Evolutionary conservation across 2,888 invertebrate species (phyloP), one percentile per base, ranked within the genome.

Genomic region (Macrophya alboannulata): DNA sequence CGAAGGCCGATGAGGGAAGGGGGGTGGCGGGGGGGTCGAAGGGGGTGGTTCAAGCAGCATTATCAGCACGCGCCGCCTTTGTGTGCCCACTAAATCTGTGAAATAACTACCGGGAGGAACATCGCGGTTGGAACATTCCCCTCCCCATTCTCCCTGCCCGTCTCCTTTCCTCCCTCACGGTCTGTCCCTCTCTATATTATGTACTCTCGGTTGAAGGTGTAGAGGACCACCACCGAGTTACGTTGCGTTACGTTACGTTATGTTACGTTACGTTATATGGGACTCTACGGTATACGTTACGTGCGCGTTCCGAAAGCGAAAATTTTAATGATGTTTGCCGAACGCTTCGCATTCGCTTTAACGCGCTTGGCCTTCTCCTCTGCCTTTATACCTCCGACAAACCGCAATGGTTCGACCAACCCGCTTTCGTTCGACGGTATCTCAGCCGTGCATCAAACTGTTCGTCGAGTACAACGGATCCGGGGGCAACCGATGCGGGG

Each of bases 21-120:
- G 43, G 74, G 48, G 59, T 85, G 21, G 79, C 31, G 31, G 31
- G 31, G 31, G 31, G 31, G 1, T 31, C 3, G 31, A 85, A 82
- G 87, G 85, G 51, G 77, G 85, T 77, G 87, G 86, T 87, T 87
- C 89, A 90, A 90, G 92, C 88, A 88, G 92, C 90, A 92, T 92
- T 93, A 93, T 93, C 93, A 93, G 93, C 93, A 92, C 91, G 90
- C 90, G 91, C 91, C 91, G 91, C 91, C 91, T 92, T 92, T 92
- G 91, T 92, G 88, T 89, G 90, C 92, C 90, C 88, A 92, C 91
- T 93, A 93, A 93, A 93, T 93, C 91, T 92, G 89, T 89, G 86
- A 90, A 91, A 91, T 91, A 91, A 91, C 92, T 89, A 89, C 90
- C 88, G 84, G 84, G 86, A 81, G 81, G 62, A 81, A 81, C 88